Conservation (phyloP, 2,888 invertebrate species). For the Himalopsyche japonica region DNA sequence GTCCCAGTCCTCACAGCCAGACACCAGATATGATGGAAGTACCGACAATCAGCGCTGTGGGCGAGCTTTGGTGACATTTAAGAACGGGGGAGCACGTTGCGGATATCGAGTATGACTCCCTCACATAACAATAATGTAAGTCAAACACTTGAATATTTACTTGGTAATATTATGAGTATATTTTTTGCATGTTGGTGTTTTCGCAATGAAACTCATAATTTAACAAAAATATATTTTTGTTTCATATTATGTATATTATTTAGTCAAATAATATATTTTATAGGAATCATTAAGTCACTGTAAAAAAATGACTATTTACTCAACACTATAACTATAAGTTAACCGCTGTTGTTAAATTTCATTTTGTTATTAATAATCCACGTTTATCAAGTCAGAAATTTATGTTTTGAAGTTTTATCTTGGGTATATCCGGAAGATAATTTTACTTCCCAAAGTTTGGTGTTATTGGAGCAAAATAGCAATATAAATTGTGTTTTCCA, state of each 20-base stretch:
- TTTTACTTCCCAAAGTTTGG: background rate
- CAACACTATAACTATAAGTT: background rate
- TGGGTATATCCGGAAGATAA: background rate
- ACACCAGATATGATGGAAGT: slow-evolving; percentile 64
- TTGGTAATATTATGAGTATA: too few relatives aligned
- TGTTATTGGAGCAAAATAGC: slow-evolving; percentile 9
- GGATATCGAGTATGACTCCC: slow-evolving; percentile 63
- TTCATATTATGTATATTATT: too few relatives aligned
- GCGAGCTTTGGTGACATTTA: slow-evolving; percentile 73
- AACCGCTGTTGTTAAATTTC: background rate
- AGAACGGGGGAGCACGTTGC: slow-evolving; percentile 59
- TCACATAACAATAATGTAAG: slow-evolving; percentile 60
- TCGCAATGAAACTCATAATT: too few relatives aligned
- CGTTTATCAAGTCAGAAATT: background rate
- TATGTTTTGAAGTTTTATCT: background rate
- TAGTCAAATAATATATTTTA: too few relatives aligned
- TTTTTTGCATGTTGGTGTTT: too few relatives aligned
- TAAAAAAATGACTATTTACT: too few relatives aligned
- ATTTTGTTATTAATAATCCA: background rate
- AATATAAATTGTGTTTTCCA: slow-evolving; percentile 23
- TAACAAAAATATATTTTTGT: too few relatives aligned
- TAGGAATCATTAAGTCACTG: too few relatives aligned
- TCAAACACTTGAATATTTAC: slow-evolving; percentile 35
- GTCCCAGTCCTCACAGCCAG: slow-evolving; percentile 42
- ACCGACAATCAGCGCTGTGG: slow-evolving; percentile 61